Percentiles rank a stretch among this genome's conserved stretches.
Evolutionary conservation across 2,888 invertebrate genomes (phyloP).

Genomic region (Rotaria socialis): DNA sequence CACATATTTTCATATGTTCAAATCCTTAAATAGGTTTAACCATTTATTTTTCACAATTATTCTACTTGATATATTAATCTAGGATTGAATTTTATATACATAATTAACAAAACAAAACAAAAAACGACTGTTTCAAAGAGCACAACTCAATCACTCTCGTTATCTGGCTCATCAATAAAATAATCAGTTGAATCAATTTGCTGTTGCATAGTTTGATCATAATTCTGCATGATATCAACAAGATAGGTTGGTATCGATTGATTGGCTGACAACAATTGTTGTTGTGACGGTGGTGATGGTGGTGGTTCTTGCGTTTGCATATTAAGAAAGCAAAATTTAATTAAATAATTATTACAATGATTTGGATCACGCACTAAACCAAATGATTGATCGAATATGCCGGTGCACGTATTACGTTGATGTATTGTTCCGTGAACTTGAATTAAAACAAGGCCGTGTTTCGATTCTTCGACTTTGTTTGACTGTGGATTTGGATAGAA

Average conservation of each 20-base stretch:
- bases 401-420: constrained; percentile 62
- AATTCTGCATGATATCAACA: background rate
- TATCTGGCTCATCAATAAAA: background rate
- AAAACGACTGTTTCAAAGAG: background rate
- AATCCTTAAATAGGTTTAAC: too few species aligned
- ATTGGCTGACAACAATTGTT: background rate
- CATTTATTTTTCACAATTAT: background rate
- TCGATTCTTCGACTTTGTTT: constrained; percentile 65
- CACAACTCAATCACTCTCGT: background rate
- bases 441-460: constrained; percentile 67
- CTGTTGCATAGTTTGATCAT: constrained; percentile 17
- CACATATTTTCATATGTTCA: too few species aligned
- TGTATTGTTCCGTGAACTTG: constrained; percentile 68
- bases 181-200: constrained; percentile 32
- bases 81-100: background rate
- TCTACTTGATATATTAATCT: background rate
- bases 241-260: background rate
- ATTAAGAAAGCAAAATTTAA: constrained; percentile 62
- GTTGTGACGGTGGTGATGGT: background rate
- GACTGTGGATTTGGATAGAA: constrained; percentile 66
- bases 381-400: constrained; percentile 69
- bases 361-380: constrained; percentile 67
- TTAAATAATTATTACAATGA: constrained; percentile 68
- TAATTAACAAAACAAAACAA: background rate
- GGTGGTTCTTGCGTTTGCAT: background rate